Evolutionary conservation across 2,888 invertebrate genomes (phyloP), one percentile per base, ranked within the genome.

Genomic region (Mimumesa dahlbomi): DNA sequence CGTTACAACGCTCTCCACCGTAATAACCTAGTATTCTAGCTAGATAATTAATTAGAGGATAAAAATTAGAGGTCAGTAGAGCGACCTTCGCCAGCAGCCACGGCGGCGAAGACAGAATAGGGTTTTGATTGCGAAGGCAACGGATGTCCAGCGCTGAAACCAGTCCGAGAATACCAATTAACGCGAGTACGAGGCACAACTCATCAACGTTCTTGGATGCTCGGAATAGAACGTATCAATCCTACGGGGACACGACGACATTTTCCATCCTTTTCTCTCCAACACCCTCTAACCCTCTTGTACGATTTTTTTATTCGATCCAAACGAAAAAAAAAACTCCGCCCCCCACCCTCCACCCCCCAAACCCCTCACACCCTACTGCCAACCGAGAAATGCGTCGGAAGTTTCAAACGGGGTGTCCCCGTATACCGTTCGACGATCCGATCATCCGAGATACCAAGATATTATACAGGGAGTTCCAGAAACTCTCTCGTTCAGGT

Each of bases 11-110:
- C 86, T 88, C 87, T 87, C 86, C 87, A 84, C 84, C 85, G 81
- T 87, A 86, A 87, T 84, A 85, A 87, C 81, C 85, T 88, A 92
- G 92, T 92, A 91, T 92, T 92, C 92, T 92, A 89, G 88, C 85
- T 89, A 92, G 92, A 92, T 92, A 92, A 92, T 91, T 91, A 91
- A 92, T 91, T 92, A 92, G 92, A 91, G 90, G 91, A 91, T 91
- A 91, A 90, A 91, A 82, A 82, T 81, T 84, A 79, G 77, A 79
- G 72, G 79, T 80, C 84, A 78, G 79, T 79, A 81, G 69, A 71
- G 54, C 72, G 76, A 74, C 75, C n/a, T 79, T 80, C 78, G 73
- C 65, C 64, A 71, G 63, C 67, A 72, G 68, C 68, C 53, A 62
- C 34, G 56, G n/a, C 69, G 75, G 66, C 68, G 68, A 75, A 52